Evolutionary conservation across 2,888 invertebrate genomes (phyloP).

Genomic region (Tolmerus cingulatus): DNA sequence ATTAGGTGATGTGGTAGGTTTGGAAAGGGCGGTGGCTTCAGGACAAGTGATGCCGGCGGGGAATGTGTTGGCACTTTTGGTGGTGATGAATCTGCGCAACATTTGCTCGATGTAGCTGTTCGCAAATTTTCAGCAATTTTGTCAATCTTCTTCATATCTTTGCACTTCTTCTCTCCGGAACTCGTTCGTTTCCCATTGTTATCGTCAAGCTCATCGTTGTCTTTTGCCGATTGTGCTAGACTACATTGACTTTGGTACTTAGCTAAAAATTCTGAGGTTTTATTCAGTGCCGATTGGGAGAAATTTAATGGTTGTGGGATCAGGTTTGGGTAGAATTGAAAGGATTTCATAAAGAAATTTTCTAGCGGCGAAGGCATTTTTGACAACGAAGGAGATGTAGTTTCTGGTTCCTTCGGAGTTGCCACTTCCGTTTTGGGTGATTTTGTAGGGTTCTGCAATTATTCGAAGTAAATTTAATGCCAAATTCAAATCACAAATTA

Average conservation of each 20-base stretch:
- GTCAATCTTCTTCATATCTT: conserved; percentile 63
- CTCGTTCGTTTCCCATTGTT: conserved; percentile 50
- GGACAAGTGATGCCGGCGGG: conserved; percentile 43
- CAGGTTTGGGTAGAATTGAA: conserved; percentile 62
- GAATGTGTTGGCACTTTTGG: conserved; percentile 47
- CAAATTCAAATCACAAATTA: neutral
- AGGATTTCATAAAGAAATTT: conserved; percentile 61
- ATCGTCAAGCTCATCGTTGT: conserved; percentile 54
- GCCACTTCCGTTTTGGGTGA: conserved; percentile 49
- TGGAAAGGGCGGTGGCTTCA: conserved; percentile 48
- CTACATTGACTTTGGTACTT: conserved; percentile 63
- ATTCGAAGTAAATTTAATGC: neutral
- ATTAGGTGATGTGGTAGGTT: conserved; percentile 42
- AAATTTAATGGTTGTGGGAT: conserved; percentile 63
- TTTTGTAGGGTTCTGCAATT: conserved; percentile 56
- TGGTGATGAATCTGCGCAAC: conserved; percentile 34
- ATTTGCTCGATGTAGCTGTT: conserved; percentile 51
- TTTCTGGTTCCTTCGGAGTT: conserved; percentile 38
- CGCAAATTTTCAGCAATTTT: conserved; percentile 63
- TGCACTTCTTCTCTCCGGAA: conserved; percentile 50
- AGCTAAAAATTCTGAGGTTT: conserved; percentile 60
- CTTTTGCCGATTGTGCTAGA: conserved; percentile 49
- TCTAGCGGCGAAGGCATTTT: conserved; percentile 60
- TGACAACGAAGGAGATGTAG: neutral
- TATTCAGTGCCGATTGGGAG: conserved; percentile 62